phyloP scores from a whole-genome alignment of 2,113 vertebrate species.

The Sakesphorus luctuosus region DNA sequence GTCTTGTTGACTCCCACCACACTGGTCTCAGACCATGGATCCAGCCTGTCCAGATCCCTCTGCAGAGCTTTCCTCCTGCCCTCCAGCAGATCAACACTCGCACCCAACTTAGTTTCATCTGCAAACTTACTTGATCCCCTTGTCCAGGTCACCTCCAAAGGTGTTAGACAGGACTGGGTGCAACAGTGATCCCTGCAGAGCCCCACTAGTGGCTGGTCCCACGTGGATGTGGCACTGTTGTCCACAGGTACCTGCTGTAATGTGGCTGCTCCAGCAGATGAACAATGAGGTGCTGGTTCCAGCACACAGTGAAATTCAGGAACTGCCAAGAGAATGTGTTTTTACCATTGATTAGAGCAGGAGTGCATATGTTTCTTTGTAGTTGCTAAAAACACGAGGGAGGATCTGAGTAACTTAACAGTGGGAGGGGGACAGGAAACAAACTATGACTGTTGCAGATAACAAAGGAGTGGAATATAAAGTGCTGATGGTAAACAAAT shows the following conservation, averaged over 20 bases:
- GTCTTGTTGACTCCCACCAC: background rate
- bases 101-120: background rate
- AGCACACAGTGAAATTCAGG: background rate
- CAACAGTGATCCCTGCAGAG: background rate
- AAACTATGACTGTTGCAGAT: background rate
- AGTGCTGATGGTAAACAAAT: background rate
- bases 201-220: background rate
- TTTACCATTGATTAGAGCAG: background rate
- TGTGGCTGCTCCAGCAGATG: background rate
- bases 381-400: background rate
- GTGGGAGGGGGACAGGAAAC: background rate
- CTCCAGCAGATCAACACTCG: background rate
- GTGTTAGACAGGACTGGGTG: fast-evolving
- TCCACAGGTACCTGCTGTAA: too few relatives aligned
- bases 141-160: background rate
- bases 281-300: too few relatives aligned
- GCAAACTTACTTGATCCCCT: fast-evolving
- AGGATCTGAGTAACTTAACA: background rate
- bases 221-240: background rate
- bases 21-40: background rate
- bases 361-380: background rate
- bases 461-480: background rate
- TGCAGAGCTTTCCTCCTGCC: background rate
- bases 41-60: background rate
- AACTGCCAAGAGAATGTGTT: background rate